Conservation (phyloP, 1,140 invertebrate species). For the Drosophila cardini region DNA sequence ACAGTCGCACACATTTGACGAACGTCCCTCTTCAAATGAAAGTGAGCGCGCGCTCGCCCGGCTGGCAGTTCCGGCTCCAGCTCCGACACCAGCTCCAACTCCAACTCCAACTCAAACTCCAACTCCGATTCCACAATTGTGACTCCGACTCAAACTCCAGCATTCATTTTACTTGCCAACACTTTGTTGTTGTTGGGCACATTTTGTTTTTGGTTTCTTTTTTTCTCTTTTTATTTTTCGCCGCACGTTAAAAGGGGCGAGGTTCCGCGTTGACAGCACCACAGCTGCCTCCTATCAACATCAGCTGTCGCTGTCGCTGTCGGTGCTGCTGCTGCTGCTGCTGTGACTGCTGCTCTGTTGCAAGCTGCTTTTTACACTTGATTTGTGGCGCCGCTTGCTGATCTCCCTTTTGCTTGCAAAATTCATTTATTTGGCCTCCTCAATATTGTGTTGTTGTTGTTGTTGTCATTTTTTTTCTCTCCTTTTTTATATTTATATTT, state of each 20-base stretch:
- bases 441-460: background rate
- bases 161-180: background rate
- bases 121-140: too few species aligned
- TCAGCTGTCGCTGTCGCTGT: slow-evolving; percentile 13
- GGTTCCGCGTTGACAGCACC: slow-evolving; percentile 15
- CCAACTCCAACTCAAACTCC: background rate
- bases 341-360: background rate
- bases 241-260: slow-evolving; percentile 20
- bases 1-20: slow-evolving; percentile 29
- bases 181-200: slow-evolving; percentile 1
- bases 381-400: slow-evolving; percentile 41
- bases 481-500: slow-evolving; percentile 21
- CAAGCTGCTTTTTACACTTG: slow-evolving; percentile 28
- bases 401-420: slow-evolving; percentile 27
- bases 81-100: slow-evolving; percentile 4
- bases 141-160: slow-evolving; percentile 1
- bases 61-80: slow-evolving; percentile 6
- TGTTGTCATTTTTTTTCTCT: slow-evolving; percentile 45
- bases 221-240: too few species aligned
- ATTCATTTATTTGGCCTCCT: slow-evolving; percentile 34
- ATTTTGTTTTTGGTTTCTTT: slow-evolving; percentile 16
- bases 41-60: slow-evolving; percentile 35
- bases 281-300: slow-evolving; percentile 27
- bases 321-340: background rate
- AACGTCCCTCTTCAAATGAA: slow-evolving; percentile 45